These are phyloP conservation scores for Lomographa bimaculata DNA, from an alignment of 2,888 invertebrate genomes.

Conservation along the genomic window DNA sequence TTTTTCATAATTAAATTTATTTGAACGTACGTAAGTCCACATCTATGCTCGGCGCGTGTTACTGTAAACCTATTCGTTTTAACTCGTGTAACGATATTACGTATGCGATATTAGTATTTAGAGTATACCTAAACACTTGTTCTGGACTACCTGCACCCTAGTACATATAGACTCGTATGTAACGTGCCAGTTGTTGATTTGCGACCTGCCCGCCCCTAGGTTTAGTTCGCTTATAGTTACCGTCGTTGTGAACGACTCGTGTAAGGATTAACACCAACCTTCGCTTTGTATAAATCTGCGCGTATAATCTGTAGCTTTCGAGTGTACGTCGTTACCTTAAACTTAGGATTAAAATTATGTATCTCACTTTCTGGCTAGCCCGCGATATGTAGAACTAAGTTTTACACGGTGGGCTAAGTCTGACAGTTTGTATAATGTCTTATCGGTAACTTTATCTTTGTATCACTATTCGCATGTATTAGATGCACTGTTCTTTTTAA, in stretches of 20 bases:
- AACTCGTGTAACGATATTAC: conserved; percentile 64
- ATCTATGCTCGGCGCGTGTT: no score
- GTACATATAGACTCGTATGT: conserved; percentile 42
- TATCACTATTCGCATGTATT: conserved; percentile 66
- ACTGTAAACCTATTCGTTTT: conserved; percentile 13
- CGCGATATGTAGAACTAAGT: conserved; percentile 40
- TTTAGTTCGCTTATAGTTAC: conserved; percentile 67
- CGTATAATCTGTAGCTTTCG: conserved; percentile 49
- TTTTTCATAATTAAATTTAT: conserved; percentile 21
- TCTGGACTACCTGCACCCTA: conserved; percentile 56
- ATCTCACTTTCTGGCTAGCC: conserved; percentile 31
- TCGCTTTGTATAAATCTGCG: conserved; percentile 63
- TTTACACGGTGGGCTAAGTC: conserved; percentile 38
- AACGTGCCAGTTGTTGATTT: conserved; percentile 25
- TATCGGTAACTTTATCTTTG: conserved; percentile 49
- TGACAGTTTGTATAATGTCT: conserved; percentile 37
- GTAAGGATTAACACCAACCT: conserved; percentile 77
- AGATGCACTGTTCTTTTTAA: conserved; percentile 68
- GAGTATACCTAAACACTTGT: conserved; percentile 53
- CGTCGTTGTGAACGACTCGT: conserved; percentile 63
- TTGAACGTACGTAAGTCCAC: background rate
- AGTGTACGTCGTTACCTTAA: conserved; percentile 48
- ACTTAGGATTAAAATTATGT: conserved; percentile 43
- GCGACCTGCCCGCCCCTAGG: conserved; percentile 39
- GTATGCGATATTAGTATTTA: conserved; percentile 71